Conservation (phyloP, 2,113 vertebrate species). For the Rhinoptilus africanus region DNA sequence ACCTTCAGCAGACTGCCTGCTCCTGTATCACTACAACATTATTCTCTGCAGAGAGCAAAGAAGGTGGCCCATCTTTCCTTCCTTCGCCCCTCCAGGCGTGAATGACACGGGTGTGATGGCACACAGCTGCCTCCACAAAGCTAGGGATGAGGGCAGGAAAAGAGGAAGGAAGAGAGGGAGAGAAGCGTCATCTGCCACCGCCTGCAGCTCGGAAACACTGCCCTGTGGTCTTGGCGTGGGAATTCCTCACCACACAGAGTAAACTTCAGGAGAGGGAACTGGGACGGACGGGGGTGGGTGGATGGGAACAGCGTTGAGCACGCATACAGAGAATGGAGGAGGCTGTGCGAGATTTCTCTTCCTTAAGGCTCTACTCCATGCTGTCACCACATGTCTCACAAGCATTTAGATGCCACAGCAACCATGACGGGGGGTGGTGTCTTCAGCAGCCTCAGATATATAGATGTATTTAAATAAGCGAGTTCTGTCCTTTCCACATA, state of each 20-base stretch:
- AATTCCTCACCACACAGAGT: neutral
- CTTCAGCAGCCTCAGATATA: neutral
- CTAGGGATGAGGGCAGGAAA: neutral
- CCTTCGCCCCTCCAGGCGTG: neutral
- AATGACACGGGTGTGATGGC: neutral
- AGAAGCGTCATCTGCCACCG: fast-evolving
- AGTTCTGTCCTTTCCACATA: neutral
- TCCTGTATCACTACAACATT: neutral
- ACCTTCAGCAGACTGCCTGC: neutral
- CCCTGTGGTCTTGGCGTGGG: neutral
- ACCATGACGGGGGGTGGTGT: neutral
- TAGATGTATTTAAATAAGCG: neutral
- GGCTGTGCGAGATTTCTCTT: neutral
- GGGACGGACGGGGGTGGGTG: fast-evolving
- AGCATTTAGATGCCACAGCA: neutral
- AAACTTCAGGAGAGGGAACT: neutral
- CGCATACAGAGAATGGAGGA: neutral
- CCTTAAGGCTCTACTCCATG: neutral
- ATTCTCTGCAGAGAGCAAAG: neutral
- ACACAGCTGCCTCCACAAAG: neutral
- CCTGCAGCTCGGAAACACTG: neutral
- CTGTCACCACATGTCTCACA: neutral
- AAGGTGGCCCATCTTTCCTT: neutral
- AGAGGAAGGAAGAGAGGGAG: neutral
- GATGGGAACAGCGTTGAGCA: neutral